Evolutionary conservation across 2,888 invertebrate species (phyloP).

Genomic region (Octonoba sinensis): DNA sequence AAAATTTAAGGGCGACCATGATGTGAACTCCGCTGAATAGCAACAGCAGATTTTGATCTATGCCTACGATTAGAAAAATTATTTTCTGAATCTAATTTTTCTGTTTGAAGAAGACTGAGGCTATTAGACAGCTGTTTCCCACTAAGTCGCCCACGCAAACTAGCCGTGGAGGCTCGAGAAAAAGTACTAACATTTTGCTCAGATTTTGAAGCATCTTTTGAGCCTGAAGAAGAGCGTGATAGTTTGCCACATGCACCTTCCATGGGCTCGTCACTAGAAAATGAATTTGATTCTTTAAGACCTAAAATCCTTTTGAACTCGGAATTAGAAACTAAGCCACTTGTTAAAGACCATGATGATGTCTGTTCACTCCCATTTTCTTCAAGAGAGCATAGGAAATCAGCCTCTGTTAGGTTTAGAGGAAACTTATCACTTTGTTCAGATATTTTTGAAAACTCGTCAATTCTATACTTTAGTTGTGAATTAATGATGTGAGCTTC

Average conservation of each 20-base stretch:
- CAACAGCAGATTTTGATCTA: conserved; percentile 57
- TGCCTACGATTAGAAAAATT: conserved; percentile 33
- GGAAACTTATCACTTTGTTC: conserved; percentile 19
- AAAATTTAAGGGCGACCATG: conserved; percentile 16
- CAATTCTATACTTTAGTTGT: conserved; percentile 26
- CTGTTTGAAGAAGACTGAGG: conserved; percentile 45
- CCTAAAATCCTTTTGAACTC: conserved; percentile 46
- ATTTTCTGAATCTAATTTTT: conserved; percentile 42
- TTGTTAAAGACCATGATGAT: conserved; percentile 40
- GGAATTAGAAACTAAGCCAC: conserved; percentile 34
- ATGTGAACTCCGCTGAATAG: conserved; percentile 43
- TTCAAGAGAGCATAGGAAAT: conserved; percentile 34
- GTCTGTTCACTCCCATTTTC: conserved; percentile 36
- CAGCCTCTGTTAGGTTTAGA: conserved; percentile 34
- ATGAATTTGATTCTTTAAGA: conserved; percentile 58
- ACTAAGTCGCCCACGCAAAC: conserved; percentile 33
- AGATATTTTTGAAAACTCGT: conserved; percentile 41
- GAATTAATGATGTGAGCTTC: conserved; percentile 41
- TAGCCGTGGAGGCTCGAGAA: conserved; percentile 34
- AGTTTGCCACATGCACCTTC: conserved; percentile 35
- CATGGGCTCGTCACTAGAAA: conserved; percentile 54
- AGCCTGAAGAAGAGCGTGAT: conserved; percentile 52
- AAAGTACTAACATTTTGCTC: conserved; percentile 29
- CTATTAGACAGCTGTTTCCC: conserved; percentile 54
- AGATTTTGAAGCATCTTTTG: conserved; percentile 53